Evolutionary conservation across 2,113 vertebrate genomes (phyloP).

Genomic region (Formicarius rufipectus): DNA sequence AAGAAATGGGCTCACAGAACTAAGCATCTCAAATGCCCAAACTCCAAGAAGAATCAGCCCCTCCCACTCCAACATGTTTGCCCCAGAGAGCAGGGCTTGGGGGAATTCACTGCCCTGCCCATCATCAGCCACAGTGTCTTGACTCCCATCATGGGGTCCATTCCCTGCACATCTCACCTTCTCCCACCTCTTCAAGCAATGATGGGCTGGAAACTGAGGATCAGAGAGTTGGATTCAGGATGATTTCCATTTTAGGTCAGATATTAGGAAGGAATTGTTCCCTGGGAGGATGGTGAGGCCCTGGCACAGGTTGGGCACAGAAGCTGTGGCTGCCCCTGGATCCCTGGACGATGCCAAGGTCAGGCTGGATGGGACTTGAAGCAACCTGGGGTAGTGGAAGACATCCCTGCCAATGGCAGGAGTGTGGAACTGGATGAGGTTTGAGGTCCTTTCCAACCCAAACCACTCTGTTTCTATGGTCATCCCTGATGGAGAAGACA

Average conservation of each 20-base stretch:
- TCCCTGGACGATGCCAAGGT: neutral
- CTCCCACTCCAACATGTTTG: accelerated
- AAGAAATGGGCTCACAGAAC: neutral
- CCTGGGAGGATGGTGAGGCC: accelerated
- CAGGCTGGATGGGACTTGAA: accelerated
- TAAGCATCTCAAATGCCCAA: neutral
- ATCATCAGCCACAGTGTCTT: accelerated
- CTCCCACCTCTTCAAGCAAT: neutral
- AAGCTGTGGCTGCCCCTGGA: neutral
- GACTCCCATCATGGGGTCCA: neutral
- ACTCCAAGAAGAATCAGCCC: no score
- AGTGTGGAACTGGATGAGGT: accelerated
- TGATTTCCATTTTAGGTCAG: neutral
- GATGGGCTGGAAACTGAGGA: neutral
- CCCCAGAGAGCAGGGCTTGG: no score
- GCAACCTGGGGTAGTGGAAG: accelerated
- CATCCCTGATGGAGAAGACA: neutral
- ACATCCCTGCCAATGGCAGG: neutral
- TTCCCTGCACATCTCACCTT: neutral
- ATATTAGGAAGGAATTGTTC: accelerated
- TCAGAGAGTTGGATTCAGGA: neutral
- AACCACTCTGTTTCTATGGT: neutral
- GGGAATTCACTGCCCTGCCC: neutral
- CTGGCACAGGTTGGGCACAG: neutral
- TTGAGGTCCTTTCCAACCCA: no score